Evolutionary conservation across 2,888 invertebrate genomes (phyloP).

Genomic region (Polietes domitor): DNA sequence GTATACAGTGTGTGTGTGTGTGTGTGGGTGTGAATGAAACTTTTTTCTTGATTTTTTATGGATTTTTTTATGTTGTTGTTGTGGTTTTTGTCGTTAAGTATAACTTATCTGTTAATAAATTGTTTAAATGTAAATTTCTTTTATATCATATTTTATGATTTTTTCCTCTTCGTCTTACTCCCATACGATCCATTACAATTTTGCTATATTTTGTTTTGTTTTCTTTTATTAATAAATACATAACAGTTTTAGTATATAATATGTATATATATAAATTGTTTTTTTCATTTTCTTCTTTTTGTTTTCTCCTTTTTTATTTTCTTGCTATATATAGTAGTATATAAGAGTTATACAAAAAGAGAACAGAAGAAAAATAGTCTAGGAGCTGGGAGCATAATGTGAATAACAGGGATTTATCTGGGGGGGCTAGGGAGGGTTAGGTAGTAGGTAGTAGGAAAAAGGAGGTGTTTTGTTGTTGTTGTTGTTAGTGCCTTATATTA

Average conservation of each 20-base stretch:
- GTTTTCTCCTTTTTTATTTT: not conserved
- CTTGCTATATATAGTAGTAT: conserved; percentile 3
- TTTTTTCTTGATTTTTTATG: conserved; percentile 10
- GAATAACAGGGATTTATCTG: not conserved
- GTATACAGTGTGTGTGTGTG: conserved; percentile 71
- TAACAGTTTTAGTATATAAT: conserved; percentile 61
- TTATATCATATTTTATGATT: conserved; percentile 27
- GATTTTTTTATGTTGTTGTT: conserved; percentile 22
- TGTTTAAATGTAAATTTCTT: conserved; percentile 41
- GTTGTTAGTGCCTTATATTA: conserved; percentile 54
- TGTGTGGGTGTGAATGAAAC: no score
- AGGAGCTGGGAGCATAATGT: conserved; percentile 18
- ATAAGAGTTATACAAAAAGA: not conserved
- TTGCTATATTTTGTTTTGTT: conserved; percentile 32
- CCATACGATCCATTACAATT: conserved; percentile 29
- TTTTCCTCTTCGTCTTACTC: not conserved
- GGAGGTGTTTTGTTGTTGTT: conserved; percentile 44
- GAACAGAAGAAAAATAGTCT: not conserved
- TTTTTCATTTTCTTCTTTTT: conserved; percentile 12
- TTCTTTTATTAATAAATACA: conserved; percentile 57
- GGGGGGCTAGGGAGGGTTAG: not conserved
- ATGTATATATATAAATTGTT: conserved; percentile 49
- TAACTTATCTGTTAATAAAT: conserved; percentile 27
- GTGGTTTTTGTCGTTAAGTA: conserved; percentile 29
- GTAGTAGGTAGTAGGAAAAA: conserved; percentile 14